A percentile compares a stretch with the other conserved stretches of the same genome.
phyloP scores from a whole-genome alignment of 2,113 vertebrate species.

The Peucedramus taeniatus region DNA sequence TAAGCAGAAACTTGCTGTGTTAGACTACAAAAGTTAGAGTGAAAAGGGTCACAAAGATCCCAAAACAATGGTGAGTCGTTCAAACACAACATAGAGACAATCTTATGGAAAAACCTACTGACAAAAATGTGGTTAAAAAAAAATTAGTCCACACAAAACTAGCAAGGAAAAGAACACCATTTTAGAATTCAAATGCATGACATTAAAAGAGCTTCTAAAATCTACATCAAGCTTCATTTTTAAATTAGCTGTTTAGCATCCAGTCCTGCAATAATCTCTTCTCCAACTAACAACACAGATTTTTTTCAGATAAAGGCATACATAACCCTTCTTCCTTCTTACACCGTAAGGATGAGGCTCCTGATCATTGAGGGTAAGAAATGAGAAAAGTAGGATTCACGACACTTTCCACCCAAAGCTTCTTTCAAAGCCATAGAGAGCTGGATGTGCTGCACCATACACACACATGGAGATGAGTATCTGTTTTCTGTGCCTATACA shows the following conservation, averaged over 20 bases:
- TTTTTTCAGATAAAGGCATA: not conserved
- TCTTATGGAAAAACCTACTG: not conserved
- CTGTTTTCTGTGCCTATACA: not conserved
- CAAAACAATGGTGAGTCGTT: not conserved
- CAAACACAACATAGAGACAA: not conserved
- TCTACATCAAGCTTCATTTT: not conserved
- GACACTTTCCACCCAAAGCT: not conserved
- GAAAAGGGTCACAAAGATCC: not conserved
- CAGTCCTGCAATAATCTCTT: not conserved
- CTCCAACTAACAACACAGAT: not conserved
- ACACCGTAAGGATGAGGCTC: not conserved
- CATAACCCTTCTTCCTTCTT: not conserved
- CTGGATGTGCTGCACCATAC: not conserved
- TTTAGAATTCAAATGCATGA: not conserved
- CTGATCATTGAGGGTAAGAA: not conserved
- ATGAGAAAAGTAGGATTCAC: not conserved
- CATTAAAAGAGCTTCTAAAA: not conserved
- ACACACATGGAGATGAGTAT: accelerated
- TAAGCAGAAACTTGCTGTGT: not conserved
- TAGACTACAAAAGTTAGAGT: not conserved
- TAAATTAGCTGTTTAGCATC: not conserved
- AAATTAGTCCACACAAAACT: not conserved
- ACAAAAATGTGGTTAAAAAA: not conserved
- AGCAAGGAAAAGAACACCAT: not conserved
- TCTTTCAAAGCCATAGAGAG: not conserved